These are phyloP conservation scores for Seriola quinqueradiata DNA, from an alignment of 2,113 vertebrate genomes.

Conservation along the genomic window DNA sequence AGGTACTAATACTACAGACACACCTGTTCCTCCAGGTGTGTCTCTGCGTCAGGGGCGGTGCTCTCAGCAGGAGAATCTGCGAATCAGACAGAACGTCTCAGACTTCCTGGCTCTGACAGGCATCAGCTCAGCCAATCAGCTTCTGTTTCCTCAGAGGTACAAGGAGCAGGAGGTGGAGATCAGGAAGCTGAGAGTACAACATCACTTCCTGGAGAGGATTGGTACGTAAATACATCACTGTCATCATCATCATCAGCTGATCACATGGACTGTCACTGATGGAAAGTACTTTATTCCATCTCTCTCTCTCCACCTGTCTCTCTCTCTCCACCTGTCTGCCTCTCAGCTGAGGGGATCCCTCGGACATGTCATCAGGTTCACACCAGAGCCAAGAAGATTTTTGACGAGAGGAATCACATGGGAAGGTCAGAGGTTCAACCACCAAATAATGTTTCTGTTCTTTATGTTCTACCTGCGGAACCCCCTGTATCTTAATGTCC, in stretches of 20 bases:
- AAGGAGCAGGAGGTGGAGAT: conserved; percentile 47
- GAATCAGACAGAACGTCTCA: conserved; percentile 62
- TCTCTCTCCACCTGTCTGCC: background rate
- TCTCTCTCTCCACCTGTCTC: background rate
- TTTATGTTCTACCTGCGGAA: background rate
- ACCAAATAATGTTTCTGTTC: background rate
- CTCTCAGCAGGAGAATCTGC: conserved; percentile 66
- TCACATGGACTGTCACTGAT: too few species aligned
- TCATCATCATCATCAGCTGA: background rate
- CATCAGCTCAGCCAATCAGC: conserved; percentile 61
- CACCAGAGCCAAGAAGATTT: conserved; percentile 71
- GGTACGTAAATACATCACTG: conserved; percentile 44
- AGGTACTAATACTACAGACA: background rate
- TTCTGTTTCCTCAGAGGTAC: conserved; percentile 74
- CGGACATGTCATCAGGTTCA: conserved; percentile 70
- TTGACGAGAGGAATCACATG: conserved; percentile 69
- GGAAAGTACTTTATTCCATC: too few species aligned
- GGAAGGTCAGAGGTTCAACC: conserved; percentile 74
- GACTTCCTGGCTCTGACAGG: conserved; percentile 77
- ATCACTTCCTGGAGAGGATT: conserved; percentile 71
- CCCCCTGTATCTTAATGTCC: background rate
- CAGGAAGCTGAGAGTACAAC: conserved; percentile 34
- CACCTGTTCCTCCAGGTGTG: conserved; percentile 61
- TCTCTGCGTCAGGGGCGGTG: conserved; percentile 64
- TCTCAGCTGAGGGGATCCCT: conserved; percentile 76